Percentiles rank a stretch among this genome's conserved stretches.
These are phyloP conservation scores for Polia nebulosa DNA, from an alignment of 2,888 invertebrate genomes.

Conservation along the genomic window DNA sequence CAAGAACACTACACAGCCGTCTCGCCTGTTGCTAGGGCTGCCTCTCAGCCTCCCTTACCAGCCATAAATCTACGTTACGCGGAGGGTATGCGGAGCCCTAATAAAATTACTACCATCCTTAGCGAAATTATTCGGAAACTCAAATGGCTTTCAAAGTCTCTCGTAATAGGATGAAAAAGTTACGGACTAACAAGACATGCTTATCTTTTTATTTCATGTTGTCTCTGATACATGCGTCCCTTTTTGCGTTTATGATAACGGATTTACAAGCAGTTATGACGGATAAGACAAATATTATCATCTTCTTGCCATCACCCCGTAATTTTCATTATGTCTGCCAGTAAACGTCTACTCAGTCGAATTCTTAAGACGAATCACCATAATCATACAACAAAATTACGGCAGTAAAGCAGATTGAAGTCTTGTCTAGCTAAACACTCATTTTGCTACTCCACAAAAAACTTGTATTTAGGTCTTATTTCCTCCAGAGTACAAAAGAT, in stretches of 20 bases:
- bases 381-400: no score
- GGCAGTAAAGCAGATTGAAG: neutral
- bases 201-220: constrained; percentile 13
- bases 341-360: neutral
- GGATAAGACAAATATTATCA: neutral
- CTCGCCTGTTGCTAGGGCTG: constrained; percentile 34
- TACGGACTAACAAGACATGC: constrained; percentile 9
- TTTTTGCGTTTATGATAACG: neutral
- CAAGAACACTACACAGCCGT: constrained; percentile 10
- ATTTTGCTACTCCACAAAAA: neutral
- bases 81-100: constrained; percentile 41
- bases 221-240: constrained; percentile 1
- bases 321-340: neutral
- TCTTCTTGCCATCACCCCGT: neutral
- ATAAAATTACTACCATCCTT: constrained; percentile 58
- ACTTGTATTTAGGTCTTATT: neutral
- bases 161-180: constrained; percentile 26
- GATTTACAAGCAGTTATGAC: no score
- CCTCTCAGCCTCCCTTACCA: neutral
- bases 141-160: constrained; percentile 44
- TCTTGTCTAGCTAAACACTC: neutral
- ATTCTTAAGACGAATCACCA: neutral
- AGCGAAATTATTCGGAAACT: constrained; percentile 60
- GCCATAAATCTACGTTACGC: constrained; percentile 57
- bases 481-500: neutral